Evolutionary conservation across 2,797 vertebrate genomes (phyloP).

Genomic region (Xiphorhynchus erythropygius): DNA sequence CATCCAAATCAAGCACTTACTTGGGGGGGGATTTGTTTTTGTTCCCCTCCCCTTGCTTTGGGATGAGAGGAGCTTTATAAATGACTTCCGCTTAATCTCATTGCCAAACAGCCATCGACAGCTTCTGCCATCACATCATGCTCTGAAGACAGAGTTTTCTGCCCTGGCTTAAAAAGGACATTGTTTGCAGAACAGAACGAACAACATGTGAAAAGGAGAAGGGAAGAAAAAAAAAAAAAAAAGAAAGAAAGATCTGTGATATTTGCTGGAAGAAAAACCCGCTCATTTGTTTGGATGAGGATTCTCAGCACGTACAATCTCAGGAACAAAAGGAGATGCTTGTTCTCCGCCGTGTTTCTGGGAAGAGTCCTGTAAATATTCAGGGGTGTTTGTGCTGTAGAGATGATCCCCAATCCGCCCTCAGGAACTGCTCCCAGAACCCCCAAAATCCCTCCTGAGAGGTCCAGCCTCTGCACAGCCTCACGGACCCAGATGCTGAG

Average conservation of each 20-base stretch:
- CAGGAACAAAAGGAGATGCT: constrained; percentile 19
- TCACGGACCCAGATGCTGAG: fast-evolving
- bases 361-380: constrained; percentile 20
- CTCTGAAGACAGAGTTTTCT: constrained; percentile 43
- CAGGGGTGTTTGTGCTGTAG: neutral
- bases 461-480: neutral
- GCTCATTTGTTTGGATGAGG: constrained; percentile 12
- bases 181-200: constrained; percentile 26
- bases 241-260: neutral
- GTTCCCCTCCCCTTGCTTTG: neutral
- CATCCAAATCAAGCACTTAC: neutral
- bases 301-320: constrained; percentile 51
- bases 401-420: neutral
- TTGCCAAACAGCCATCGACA: neutral
- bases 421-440: neutral
- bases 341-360: neutral
- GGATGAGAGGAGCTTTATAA: constrained; percentile 46
- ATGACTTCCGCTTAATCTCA: neutral
- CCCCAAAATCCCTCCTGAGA: neutral
- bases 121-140: neutral
- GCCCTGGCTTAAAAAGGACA: neutral
- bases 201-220: neutral
- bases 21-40: neutral
- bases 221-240: fast-evolving
- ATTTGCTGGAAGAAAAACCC: constrained; percentile 6